A percentile compares a stretch with the other conserved stretches of the same genome.
phyloP scores from a whole-genome alignment of 2,888 invertebrate species.

The Amphipoea lucens region DNA sequence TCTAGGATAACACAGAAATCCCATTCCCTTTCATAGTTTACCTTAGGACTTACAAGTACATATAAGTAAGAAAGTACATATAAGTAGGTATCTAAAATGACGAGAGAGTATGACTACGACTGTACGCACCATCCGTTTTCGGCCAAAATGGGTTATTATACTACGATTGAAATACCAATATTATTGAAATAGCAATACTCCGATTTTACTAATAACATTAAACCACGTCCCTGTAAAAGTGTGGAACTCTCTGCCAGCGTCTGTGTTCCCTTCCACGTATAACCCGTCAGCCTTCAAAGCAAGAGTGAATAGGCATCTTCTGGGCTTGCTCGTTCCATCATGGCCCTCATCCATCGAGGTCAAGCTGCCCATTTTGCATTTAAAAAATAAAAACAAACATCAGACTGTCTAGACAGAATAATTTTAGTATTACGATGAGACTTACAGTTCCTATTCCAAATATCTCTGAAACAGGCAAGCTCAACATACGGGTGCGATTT shows the following conservation, averaged over 20 bases:
- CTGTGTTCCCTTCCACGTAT: neutral
- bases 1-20: neutral
- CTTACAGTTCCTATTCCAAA: neutral
- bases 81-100: neutral
- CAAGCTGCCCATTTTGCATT: neutral
- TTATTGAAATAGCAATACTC: neutral
- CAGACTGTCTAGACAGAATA: neutral
- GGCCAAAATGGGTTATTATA: neutral
- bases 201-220: neutral
- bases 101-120: neutral
- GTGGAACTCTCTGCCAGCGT: neutral
- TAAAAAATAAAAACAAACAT: neutral
- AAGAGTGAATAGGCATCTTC: neutral
- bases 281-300: neutral
- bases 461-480: conserved; percentile 3
- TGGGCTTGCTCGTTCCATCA: neutral
- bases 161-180: neutral
- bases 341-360: neutral
- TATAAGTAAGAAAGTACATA: too few species aligned
- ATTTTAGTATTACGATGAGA: neutral
- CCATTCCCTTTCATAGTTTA: neutral
- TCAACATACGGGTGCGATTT: neutral
- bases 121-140: neutral
- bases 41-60: neutral
- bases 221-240: neutral